Evolutionary conservation across 53 echinoderm and acorn worm species (phyloP), one percentile per base, ranked within the genome.

Genomic region (Echinometra lucunter): DNA sequence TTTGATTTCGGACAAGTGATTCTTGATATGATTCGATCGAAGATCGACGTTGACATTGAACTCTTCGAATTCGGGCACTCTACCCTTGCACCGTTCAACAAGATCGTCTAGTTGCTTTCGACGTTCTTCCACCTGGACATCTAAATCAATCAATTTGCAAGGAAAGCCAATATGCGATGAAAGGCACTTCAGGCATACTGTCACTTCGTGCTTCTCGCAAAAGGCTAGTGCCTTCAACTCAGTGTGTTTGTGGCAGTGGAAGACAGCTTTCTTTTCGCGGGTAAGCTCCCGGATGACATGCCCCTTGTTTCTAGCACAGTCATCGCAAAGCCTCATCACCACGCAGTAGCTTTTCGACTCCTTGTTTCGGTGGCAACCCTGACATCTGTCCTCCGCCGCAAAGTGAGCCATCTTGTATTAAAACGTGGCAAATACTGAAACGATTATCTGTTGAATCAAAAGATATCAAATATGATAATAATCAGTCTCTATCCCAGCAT

Each of bases 371-470:
- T 15, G 78, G 35, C 78, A 78, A 6, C 78, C 78, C 78, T 78
- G 42, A 23, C 78, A 78, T 35, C 13, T 32, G 0, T 78, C 78
- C 18, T 42, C 78, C 23, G 34, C 74, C 37, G 78, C 18, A 78
- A 78, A 78, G 78, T 78, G 78, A 78, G 78, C 17, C 78, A 78
- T 78, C 78, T 78, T 78, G 78, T 17, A 3, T n/a, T n/a, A n/a
- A n/a, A 72, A 12, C 72, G 72, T 72, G 72, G 15, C 23, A 15
- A 40, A 21, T 16, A 40, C 38, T 1, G 38, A 78, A 1, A 40
- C 1, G 42, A 18, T 69, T 18, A 17, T 40, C 78, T 78, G 42
- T 42, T 78, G 18, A 42, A 21, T 18, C 28, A 42, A 38, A 42
- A 78, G 78, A 42, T 17, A 32, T 34, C 12, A 72, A 72, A 28